Evolutionary conservation across 2,113 vertebrate species (phyloP).

Genomic region (Macrotis lagotis): DNA sequence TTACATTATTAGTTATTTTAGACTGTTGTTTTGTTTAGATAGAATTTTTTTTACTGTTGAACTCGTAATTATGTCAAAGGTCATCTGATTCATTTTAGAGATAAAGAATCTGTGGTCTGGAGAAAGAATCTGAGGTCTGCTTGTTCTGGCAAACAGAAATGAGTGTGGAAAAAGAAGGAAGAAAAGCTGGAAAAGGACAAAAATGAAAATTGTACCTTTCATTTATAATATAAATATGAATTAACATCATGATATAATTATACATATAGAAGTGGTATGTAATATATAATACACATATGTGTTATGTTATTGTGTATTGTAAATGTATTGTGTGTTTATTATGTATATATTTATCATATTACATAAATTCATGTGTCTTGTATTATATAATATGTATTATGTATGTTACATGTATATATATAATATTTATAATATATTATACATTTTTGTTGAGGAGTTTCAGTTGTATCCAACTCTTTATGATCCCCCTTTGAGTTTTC

Average conservation of each 20-base stretch:
- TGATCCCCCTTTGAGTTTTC: no score
- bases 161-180: background rate
- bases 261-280: background rate
- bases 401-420: no score
- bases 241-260: background rate
- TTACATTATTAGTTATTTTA: background rate
- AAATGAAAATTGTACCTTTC: background rate
- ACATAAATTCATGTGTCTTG: no score
- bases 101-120: background rate
- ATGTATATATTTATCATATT: no score
- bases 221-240: background rate
- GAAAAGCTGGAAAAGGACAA: background rate
- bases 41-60: background rate
- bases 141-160: background rate
- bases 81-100: background rate
- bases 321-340: no score
- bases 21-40: background rate
- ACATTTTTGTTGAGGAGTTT: no score
- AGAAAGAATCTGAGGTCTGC: background rate
- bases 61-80: background rate
- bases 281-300: no score
- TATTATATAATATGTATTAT: no score
- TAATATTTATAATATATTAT: no score
- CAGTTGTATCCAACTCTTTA: no score
- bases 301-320: no score